Percentiles rank a stretch among this genome's conserved stretches.
Conservation (phyloP, 2,888 invertebrate genomes). For the Lycocerus yunnanus region DNA sequence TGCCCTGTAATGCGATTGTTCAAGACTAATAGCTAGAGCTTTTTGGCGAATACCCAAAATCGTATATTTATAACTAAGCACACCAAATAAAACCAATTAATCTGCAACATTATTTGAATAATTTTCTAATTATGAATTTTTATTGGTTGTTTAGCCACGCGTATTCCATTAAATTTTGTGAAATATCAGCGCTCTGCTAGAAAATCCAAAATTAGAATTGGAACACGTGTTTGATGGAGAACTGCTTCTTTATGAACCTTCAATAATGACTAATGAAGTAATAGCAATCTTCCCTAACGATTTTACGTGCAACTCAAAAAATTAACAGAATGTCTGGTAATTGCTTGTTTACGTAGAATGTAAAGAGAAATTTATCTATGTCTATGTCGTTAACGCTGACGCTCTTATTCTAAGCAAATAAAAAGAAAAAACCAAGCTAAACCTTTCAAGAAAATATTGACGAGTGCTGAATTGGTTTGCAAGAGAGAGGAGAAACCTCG, state of each 20-base stretch:
- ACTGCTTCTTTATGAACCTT: background rate
- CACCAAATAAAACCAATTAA: background rate
- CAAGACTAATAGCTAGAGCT: constrained; percentile 17
- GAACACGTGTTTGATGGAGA: background rate
- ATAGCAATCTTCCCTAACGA: background rate
- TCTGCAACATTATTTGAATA: background rate
- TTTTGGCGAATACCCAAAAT: constrained; percentile 24
- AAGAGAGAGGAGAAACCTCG: too few relatives aligned
- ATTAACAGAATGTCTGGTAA: too few relatives aligned
- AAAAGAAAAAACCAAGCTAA: too few relatives aligned
- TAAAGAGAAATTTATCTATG: too few relatives aligned
- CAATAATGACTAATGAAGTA: background rate
- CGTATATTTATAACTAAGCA: background rate
- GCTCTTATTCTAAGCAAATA: too few relatives aligned
- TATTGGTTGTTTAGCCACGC: background rate
- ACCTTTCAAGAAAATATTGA: too few relatives aligned
- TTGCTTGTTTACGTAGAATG: too few relatives aligned
- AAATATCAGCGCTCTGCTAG: background rate
- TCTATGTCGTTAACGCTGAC: too few relatives aligned
- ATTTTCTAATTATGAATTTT: background rate
- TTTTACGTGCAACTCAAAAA: background rate
- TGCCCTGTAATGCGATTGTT: constrained; percentile 20
- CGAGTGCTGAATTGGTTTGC: too few relatives aligned
- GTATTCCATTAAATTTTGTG: background rate
- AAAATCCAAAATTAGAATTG: background rate